Evolutionary conservation across 1,140 invertebrate species (phyloP).

Genomic region (Aricia agestis): DNA sequence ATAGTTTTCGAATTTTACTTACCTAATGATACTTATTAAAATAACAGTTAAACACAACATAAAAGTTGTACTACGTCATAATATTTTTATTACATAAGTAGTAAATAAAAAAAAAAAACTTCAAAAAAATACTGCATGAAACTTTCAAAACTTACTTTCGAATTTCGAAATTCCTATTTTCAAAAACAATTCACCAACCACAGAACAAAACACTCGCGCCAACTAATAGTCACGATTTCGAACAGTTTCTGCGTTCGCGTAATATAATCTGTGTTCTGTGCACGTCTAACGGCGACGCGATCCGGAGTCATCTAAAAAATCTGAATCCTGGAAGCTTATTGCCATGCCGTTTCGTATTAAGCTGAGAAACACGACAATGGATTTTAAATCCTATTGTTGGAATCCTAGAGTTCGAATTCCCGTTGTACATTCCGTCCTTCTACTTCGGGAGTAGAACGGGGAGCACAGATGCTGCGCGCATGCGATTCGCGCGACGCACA

Average conservation of each 20-base stretch:
- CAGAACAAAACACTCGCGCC: constrained; percentile 44
- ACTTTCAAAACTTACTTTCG: background rate
- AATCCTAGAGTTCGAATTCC: constrained; percentile 28
- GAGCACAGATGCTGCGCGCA: constrained; percentile 70
- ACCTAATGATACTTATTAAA: too few relatives aligned
- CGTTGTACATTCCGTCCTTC: constrained; percentile 31
- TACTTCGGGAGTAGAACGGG: constrained; percentile 29
- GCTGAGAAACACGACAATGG: constrained; percentile 32
- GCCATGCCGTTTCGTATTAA: constrained; percentile 55
- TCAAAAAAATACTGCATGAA: background rate
- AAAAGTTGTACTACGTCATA: too few relatives aligned
- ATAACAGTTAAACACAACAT: too few relatives aligned
- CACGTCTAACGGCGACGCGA: constrained; percentile 52
- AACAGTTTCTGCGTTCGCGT: constrained; percentile 36
- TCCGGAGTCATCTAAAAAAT: constrained; percentile 68
- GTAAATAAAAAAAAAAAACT: background rate
- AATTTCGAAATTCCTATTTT: background rate
- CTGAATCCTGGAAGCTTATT: constrained; percentile 68
- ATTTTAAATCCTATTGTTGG: constrained; percentile 29
- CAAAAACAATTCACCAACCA: constrained; percentile 32
- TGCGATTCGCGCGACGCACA: constrained; percentile 49
- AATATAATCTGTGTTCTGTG: constrained; percentile 36
- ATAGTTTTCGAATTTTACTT: too few relatives aligned
- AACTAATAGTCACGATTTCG: constrained; percentile 34
- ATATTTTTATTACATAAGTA: too few relatives aligned